These are phyloP conservation scores for Drosophila busckii DNA, from an alignment of 1,140 invertebrate species.

Conservation along the genomic window DNA sequence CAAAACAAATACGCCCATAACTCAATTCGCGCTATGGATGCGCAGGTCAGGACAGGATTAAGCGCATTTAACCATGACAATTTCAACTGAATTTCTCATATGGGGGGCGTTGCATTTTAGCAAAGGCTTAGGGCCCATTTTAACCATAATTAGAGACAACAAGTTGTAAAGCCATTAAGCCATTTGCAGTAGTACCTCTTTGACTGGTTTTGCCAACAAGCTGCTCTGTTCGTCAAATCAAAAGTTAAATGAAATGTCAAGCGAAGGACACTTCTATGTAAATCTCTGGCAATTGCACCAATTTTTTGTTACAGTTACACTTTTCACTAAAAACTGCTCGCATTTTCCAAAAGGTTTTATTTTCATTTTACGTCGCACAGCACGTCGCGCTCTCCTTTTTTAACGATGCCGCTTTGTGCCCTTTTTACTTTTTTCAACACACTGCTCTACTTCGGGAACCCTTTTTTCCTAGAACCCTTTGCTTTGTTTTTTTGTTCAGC, in stretches of 20 bases:
- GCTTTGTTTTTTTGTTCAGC: slow-evolving; percentile 40
- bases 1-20: slow-evolving; percentile 69
- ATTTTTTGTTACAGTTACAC: slow-evolving; percentile 66
- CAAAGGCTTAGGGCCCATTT: slow-evolving; percentile 77
- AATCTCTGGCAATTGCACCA: slow-evolving; percentile 42
- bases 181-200: slow-evolving; percentile 5
- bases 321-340: slow-evolving; percentile 18
- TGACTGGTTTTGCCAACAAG: slow-evolving; percentile 25
- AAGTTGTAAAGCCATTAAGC: slow-evolving; percentile 75
- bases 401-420: slow-evolving; percentile 49
- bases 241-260: slow-evolving; percentile 65
- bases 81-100: slow-evolving; percentile 37
- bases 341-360: slow-evolving; percentile 12
- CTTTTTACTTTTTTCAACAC: slow-evolving; percentile 50
- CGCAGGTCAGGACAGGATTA: slow-evolving; percentile 53
- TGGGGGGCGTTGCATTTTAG: slow-evolving; percentile 58
- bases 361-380: slow-evolving; percentile 22
- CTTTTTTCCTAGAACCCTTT: slow-evolving; percentile 23
- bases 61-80: slow-evolving; percentile 69
- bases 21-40: slow-evolving; percentile 4
- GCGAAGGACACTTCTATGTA: slow-evolving; percentile 64
- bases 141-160: slow-evolving; percentile 77
- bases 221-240: slow-evolving; percentile 72
- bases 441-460: slow-evolving; percentile 63
- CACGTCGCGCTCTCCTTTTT: slow-evolving; percentile 66